phyloP scores from a whole-genome alignment of 2,888 invertebrate species.

The Baccha elongata region DNA sequence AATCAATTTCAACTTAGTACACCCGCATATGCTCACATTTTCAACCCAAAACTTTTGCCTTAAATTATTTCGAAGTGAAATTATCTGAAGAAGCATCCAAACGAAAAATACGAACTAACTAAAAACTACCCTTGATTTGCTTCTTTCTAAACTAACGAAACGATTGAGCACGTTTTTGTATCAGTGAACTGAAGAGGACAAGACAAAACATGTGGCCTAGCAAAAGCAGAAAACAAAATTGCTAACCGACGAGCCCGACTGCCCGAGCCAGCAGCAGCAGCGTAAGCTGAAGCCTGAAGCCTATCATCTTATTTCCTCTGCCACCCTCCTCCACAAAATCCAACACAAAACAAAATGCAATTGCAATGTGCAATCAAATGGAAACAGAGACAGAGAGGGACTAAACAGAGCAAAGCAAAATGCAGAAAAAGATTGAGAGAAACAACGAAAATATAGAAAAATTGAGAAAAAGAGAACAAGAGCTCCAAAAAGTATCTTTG shows the following conservation, averaged over 20 bases:
- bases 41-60: conserved; percentile 29
- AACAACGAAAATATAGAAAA: background rate
- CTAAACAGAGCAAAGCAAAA: conserved; percentile 22
- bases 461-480: background rate
- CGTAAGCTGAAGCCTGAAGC: background rate
- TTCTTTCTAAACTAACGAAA: conserved; percentile 59
- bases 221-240: conserved; percentile 16
- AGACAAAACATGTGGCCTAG: conserved; percentile 64
- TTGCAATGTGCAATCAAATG: conserved; percentile 58
- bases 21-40: conserved; percentile 73
- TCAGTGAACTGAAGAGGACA: conserved; percentile 53
- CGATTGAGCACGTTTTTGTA: conserved; percentile 71
- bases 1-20: conserved; percentile 67
- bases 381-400: no score
- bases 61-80: conserved; percentile 3
- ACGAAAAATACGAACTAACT: conserved; percentile 4
- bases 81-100: background rate
- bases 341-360: background rate
- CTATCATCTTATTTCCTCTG: background rate
- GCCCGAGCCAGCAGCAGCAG: no score
- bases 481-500: conserved; percentile 21
- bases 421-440: conserved; percentile 15
- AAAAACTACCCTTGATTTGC: conserved; percentile 44
- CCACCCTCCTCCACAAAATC: background rate
- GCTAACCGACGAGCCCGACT: no score